Percentiles rank a stretch among this genome's conserved stretches.
Evolutionary conservation across 2,888 invertebrate species (phyloP).

Genomic region (Carcina quercana): DNA sequence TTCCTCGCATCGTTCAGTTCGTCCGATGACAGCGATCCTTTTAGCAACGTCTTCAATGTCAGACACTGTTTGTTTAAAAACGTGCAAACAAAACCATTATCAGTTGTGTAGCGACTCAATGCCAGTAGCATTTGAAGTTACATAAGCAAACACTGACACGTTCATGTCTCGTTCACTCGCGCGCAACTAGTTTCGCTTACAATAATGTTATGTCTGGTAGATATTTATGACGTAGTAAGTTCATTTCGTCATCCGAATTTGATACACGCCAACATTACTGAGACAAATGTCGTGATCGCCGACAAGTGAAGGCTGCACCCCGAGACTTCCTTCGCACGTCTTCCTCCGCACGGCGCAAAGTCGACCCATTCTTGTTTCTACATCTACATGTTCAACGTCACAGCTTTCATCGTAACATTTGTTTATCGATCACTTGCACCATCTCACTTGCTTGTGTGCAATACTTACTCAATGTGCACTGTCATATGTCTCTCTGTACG

Average conservation of each 20-base stretch:
- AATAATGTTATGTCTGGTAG: conserved; percentile 1
- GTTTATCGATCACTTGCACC: conserved; percentile 23
- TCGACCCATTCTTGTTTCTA: conserved; percentile 64
- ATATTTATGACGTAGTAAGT: background rate
- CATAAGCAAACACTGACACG: conserved; percentile 25
- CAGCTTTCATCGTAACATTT: conserved; percentile 17
- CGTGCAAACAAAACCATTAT: conserved; percentile 32
- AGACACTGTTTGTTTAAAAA: conserved; percentile 37
- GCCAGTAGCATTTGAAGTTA: conserved; percentile 28
- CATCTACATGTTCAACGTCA: conserved; percentile 23
- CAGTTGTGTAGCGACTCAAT: conserved; percentile 30
- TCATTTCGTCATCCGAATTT: background rate
- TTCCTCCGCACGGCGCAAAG: conserved; percentile 55
- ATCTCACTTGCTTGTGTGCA: conserved; percentile 22
- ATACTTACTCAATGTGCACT: conserved; percentile 10
- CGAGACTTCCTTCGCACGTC: conserved; percentile 29
- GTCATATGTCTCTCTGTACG: too few relatives aligned
- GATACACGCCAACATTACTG: background rate
- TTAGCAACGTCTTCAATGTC: conserved; percentile 37
- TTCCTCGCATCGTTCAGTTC: conserved; percentile 19
- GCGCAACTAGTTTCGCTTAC: conserved; percentile 15
- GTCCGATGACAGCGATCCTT: conserved; percentile 30
- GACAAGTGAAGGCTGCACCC: conserved; percentile 7
- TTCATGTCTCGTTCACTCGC: conserved; percentile 19
- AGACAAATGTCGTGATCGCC: conserved; percentile 4